Evolutionary conservation across 2,113 vertebrate species (phyloP).

Genomic region (Azemiops feae): DNA sequence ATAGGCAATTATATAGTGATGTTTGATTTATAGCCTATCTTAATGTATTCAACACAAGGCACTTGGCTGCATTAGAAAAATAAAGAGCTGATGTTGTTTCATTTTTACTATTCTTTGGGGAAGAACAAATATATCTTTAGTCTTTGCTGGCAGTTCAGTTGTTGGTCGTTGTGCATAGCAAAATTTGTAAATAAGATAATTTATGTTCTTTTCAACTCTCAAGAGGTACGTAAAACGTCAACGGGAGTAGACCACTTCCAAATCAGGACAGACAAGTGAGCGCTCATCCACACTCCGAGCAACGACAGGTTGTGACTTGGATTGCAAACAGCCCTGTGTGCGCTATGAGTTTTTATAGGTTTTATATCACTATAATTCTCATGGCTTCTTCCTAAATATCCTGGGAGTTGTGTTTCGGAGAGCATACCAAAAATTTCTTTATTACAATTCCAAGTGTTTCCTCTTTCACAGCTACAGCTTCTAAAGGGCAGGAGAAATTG

Average conservation of each 20-base stretch:
- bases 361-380: not conserved
- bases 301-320: conserved; percentile 2
- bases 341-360: not conserved
- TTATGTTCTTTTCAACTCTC: conserved; percentile 35
- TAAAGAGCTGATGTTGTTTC: not conserved
- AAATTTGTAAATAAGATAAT: conserved; percentile 45
- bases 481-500: not conserved
- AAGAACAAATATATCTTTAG: conserved; percentile 5
- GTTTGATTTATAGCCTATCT: not conserved
- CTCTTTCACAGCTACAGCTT: not conserved
- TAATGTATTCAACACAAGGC: not conserved
- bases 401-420: not conserved
- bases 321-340: conserved; percentile 4
- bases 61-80: not conserved
- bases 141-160: conserved; percentile 16
- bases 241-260: conserved; percentile 32
- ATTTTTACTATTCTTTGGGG: conserved; percentile 15
- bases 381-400: not conserved
- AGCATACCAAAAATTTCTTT: not conserved
- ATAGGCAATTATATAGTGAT: not conserved
- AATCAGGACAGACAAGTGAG: conserved; percentile 17
- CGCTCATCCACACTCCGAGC: conserved; percentile 29
- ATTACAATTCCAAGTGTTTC: not conserved
- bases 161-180: conserved; percentile 15
- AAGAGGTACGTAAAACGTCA: conserved; percentile 34